phyloP scores from a whole-genome alignment of 2,797 vertebrate genomes.

The Cyprinella venusta region DNA sequence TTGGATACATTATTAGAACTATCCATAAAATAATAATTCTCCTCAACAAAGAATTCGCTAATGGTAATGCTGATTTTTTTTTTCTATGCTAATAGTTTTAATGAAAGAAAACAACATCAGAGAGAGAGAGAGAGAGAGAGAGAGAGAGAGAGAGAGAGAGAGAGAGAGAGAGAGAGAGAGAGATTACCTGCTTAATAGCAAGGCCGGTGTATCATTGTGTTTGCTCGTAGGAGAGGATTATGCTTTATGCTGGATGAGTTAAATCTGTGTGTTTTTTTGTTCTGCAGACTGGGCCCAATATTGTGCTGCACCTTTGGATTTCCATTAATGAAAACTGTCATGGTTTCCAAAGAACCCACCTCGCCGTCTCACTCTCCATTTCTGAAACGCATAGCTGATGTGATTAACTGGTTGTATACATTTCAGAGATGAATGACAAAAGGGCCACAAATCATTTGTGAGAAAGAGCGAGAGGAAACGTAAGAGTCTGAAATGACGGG shows the following conservation, averaged over 20 bases:
- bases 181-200: conserved; percentile 45
- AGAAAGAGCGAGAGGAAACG: not conserved
- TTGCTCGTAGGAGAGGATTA: conserved; percentile 27
- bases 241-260: conserved; percentile 40
- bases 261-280: conserved; percentile 31
- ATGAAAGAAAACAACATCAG: conserved; percentile 2
- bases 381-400: conserved; percentile 15
- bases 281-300: conserved; percentile 1
- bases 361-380: conserved; percentile 23
- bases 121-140: conserved; percentile 14
- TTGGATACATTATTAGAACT: not conserved
- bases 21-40: not conserved
- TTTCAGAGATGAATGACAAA: conserved; percentile 6
- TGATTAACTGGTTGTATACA: conserved; percentile 18
- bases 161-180: conserved; percentile 33
- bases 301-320: conserved; percentile 3
- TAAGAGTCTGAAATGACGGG: not conserved
- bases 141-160: conserved; percentile 37
- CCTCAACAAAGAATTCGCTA: not conserved
- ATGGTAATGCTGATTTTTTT: not conserved
- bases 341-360: conserved; percentile 6
- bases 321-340: conserved; percentile 40
- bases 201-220: conserved; percentile 20
- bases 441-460: not conserved
- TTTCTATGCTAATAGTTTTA: conserved; percentile 12